These are phyloP conservation scores for Serranus cabrilla DNA, from an alignment of 2,797 vertebrate species.

Conservation along the genomic window DNA sequence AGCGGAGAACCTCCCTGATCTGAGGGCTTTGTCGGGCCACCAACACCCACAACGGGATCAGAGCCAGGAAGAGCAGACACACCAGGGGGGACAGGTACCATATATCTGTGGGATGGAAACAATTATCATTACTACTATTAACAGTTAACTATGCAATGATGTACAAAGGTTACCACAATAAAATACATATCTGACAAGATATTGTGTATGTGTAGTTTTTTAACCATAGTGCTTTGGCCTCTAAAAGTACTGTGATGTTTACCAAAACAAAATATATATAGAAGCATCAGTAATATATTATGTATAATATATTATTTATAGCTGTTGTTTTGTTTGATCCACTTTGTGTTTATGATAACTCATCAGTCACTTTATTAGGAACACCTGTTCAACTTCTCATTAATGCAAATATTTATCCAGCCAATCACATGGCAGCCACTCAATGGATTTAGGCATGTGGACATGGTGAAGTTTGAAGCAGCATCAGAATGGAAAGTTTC, in stretches of 20 bases:
- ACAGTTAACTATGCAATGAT: background rate
- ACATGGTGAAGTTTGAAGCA: no score
- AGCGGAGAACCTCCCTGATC: conserved; percentile 90
- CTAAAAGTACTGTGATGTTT: background rate
- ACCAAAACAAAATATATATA: background rate
- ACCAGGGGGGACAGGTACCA: conserved; percentile 91
- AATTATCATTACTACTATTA: background rate
- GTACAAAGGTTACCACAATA: background rate
- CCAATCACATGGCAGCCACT: no score
- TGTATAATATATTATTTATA: background rate
- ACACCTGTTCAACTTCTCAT: no score
- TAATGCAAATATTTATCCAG: no score
- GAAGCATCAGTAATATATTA: background rate
- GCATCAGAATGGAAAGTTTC: no score
- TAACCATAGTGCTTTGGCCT: background rate
- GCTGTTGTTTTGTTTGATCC: no score
- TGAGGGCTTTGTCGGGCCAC: conserved; percentile 89
- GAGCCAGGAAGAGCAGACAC: conserved; percentile 88
- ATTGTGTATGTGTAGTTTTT: background rate
- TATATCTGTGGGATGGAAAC: conserved; percentile 77
- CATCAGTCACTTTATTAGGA: no score
- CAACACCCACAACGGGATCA: conserved; percentile 93
- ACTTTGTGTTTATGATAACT: no score
- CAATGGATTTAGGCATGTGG: no score
- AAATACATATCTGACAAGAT: background rate